Evolutionary conservation across 23 tunicate species (phyloP).

Genomic region (Phallusia fumigata): DNA sequence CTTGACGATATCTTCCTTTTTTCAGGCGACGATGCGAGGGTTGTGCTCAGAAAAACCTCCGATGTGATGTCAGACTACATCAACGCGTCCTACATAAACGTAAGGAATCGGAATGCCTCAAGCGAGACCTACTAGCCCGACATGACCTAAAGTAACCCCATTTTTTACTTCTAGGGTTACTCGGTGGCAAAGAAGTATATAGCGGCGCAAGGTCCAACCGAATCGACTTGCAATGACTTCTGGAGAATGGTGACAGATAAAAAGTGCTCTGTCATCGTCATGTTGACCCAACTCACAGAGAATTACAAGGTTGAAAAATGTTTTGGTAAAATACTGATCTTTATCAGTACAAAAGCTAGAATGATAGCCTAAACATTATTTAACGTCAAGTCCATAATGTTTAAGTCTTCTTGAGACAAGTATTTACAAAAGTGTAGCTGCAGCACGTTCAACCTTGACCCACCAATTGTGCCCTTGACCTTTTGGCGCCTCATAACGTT

Average conservation of each 20-base stretch:
- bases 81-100: constrained; percentile 33
- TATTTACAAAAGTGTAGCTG: too few relatives aligned
- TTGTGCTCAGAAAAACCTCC: neutral
- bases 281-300: constrained; percentile 38
- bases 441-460: too few relatives aligned
- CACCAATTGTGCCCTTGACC: too few relatives aligned
- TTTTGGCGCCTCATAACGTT: too few relatives aligned
- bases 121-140: neutral
- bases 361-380: neutral
- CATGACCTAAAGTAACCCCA: neutral
- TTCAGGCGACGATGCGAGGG: constrained; percentile 3
- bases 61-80: constrained; percentile 20
- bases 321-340: too few relatives aligned
- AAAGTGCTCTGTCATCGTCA: constrained; percentile 32
- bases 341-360: too few relatives aligned
- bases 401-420: too few relatives aligned
- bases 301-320: constrained; percentile 18
- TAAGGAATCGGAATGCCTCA: constrained; percentile 9
- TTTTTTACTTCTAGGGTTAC: neutral
- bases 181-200: constrained; percentile 17
- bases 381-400: too few relatives aligned
- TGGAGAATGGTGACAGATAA: constrained; percentile 42
- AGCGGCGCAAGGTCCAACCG: constrained; percentile 40
- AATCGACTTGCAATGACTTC: constrained; percentile 30
- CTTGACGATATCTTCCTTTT: neutral